Conservation (phyloP, 1,140 invertebrate species). For the Drosophila nigromelanica region DNA sequence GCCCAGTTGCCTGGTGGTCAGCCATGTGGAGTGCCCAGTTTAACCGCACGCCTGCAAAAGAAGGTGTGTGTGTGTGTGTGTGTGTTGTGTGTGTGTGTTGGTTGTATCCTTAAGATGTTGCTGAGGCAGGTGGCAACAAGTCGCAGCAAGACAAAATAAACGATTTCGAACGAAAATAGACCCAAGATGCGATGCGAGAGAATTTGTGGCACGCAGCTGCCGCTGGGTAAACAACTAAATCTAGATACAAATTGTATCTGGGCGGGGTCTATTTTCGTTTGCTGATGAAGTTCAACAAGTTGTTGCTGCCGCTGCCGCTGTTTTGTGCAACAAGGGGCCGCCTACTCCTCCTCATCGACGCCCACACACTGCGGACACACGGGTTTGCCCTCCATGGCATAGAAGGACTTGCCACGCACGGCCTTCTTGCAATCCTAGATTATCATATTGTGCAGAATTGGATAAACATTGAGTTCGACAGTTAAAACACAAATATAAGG, state of each 20-base stretch:
- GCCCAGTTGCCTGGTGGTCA: slow-evolving; percentile 30
- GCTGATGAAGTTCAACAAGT: slow-evolving; percentile 52
- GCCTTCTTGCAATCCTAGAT: slow-evolving; percentile 95
- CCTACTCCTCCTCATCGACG: slow-evolving; percentile 93
- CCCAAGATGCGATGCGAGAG: not conserved
- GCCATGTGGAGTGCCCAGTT: slow-evolving; percentile 3
- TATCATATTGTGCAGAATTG: too few species aligned
- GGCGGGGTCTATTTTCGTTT: slow-evolving; percentile 39
- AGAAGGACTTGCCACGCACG: slow-evolving; percentile 97
- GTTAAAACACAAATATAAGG: too few species aligned
- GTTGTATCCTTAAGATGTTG: slow-evolving; percentile 1
- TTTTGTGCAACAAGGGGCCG: not conserved
- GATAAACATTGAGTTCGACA: too few species aligned
- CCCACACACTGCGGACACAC: slow-evolving; percentile 95
- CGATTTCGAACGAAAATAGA: slow-evolving; percentile 45
- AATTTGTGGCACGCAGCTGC: slow-evolving; percentile 33
- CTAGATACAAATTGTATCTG: slow-evolving; percentile 22
- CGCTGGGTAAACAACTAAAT: slow-evolving; percentile 27
- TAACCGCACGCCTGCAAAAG: not conserved
- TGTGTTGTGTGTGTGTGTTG: too few species aligned
- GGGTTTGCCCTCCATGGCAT: slow-evolving; percentile 96
- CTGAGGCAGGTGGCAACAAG: slow-evolving; percentile 9
- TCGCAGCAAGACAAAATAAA: slow-evolving; percentile 8
- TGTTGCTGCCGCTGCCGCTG: slow-evolving; percentile 25
- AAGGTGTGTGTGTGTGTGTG: not conserved